A percentile compares a stretch with the other conserved stretches of the same genome.
Conservation (phyloP, 2,113 vertebrate genomes). For the Pipa parva region DNA sequence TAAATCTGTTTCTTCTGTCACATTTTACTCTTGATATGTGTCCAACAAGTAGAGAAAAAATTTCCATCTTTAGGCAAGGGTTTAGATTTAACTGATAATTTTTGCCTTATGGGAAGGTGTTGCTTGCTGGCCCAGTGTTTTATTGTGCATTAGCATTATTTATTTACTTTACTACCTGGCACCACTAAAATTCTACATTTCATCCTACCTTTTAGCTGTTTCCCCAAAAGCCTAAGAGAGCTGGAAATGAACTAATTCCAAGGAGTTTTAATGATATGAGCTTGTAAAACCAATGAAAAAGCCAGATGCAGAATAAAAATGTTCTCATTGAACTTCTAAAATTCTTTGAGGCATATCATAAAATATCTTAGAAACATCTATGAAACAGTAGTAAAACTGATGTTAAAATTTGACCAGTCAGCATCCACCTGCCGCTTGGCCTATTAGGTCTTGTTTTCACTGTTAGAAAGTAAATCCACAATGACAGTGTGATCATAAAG, state of each 20-base stretch:
- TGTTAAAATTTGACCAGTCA: conserved; percentile 62
- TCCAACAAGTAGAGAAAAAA: conserved; percentile 46
- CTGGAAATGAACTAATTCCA: conserved; percentile 52
- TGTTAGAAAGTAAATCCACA: conserved; percentile 54
- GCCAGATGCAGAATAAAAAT: conserved; percentile 52
- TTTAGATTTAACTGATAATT: conserved; percentile 55
- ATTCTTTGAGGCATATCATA: no score
- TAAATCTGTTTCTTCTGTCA: not conserved
- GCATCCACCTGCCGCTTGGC: conserved; percentile 57
- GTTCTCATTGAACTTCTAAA: conserved; percentile 59
- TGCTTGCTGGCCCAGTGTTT: conserved; percentile 7
- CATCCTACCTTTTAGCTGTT: conserved; percentile 48
- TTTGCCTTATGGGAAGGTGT: conserved; percentile 52
- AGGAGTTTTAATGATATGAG: conserved; percentile 57
- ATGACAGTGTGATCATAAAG: conserved; percentile 61
- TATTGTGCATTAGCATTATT: conserved; percentile 45
- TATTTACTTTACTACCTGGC: conserved; percentile 58
- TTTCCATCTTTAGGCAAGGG: conserved; percentile 50
- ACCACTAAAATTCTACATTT: conserved; percentile 49
- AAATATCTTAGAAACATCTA: conserved; percentile 62
- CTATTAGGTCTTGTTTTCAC: conserved; percentile 54
- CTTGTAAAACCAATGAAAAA: conserved; percentile 52
- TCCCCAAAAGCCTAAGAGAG: conserved; percentile 56
- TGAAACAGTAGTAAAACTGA: conserved; percentile 66
- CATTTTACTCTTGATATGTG: conserved; percentile 47